Evolutionary conservation across 2,888 invertebrate species (phyloP).

Genomic region (Podotricha telesiphe): DNA sequence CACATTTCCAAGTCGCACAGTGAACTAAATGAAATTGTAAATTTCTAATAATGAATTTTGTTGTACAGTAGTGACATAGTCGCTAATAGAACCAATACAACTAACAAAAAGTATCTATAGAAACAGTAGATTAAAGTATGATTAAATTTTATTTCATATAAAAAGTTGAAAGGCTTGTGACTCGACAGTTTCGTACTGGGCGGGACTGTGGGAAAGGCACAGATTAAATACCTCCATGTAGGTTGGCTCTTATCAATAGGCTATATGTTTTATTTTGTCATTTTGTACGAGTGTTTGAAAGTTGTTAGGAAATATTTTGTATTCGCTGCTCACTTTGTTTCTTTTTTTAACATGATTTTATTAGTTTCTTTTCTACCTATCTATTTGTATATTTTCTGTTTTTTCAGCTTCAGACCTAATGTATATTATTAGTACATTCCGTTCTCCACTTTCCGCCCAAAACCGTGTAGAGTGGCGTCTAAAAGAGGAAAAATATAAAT

Average conservation of each 20-base stretch:
- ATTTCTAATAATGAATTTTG: conserved; percentile 29
- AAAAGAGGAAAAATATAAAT: no score
- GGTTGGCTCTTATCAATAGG: conserved; percentile 57
- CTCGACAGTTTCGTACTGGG: conserved; percentile 64
- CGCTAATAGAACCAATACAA: conserved; percentile 49
- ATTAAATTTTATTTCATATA: conserved; percentile 69
- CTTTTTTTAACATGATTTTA: neutral
- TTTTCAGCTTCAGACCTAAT: no score
- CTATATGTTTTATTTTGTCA: conserved; percentile 46
- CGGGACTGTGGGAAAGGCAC: conserved; percentile 61
- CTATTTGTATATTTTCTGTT: neutral
- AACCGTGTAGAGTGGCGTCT: no score
- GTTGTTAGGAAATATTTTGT: conserved; percentile 18
- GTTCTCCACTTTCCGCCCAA: no score
- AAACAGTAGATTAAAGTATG: conserved; percentile 77
- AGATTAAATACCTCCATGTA: conserved; percentile 56
- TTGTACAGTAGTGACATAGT: conserved; percentile 50
- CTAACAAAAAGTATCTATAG: conserved; percentile 61
- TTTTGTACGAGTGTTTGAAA: conserved; percentile 44
- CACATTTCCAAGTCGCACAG: neutral
- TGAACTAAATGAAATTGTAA: conserved; percentile 21
- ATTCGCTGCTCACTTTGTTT: neutral
- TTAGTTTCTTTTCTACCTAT: neutral
- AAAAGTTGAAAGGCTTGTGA: conserved; percentile 62
- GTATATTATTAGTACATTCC: no score